Percentiles rank a stretch among this genome's conserved stretches.
These are phyloP conservation scores for Tor tambroides DNA, from an alignment of 2,113 vertebrate genomes.

Conservation along the genomic window DNA sequence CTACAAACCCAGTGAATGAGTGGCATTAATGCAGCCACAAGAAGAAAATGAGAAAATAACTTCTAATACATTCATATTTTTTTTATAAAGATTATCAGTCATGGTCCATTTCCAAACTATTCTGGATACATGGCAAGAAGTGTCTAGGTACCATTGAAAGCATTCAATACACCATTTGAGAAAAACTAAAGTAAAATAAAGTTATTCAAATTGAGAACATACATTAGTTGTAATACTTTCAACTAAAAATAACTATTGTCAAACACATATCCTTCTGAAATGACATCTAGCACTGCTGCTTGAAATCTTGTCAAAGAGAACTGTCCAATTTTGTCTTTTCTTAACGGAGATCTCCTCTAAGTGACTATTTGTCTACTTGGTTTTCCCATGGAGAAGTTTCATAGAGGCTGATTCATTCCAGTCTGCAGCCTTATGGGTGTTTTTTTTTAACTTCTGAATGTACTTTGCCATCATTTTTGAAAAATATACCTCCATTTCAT, in stretches of 20 bases:
- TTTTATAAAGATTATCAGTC: conserved; percentile 45
- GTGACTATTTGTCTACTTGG: background rate
- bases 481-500: background rate
- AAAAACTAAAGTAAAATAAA: conserved; percentile 13
- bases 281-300: conserved; percentile 40
- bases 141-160: conserved; percentile 52
- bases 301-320: conserved; percentile 33
- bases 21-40: conserved; percentile 22
- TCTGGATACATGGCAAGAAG: conserved; percentile 38
- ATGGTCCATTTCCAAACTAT: conserved; percentile 40
- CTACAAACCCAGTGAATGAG: conserved; percentile 18
- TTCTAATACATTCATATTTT: conserved; percentile 36
- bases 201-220: conserved; percentile 33
- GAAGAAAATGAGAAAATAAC: background rate
- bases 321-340: conserved; percentile 8
- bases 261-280: conserved; percentile 29
- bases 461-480: background rate
- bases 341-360: background rate
- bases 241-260: conserved; percentile 32
- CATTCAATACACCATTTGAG: conserved; percentile 51
- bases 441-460: conserved; percentile 11
- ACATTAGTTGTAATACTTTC: conserved; percentile 54
- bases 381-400: background rate
- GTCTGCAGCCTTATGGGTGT: background rate
- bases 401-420: background rate